phyloP scores from a whole-genome alignment of 1,140 invertebrate species.

The Leptopilina boulardi region DNA sequence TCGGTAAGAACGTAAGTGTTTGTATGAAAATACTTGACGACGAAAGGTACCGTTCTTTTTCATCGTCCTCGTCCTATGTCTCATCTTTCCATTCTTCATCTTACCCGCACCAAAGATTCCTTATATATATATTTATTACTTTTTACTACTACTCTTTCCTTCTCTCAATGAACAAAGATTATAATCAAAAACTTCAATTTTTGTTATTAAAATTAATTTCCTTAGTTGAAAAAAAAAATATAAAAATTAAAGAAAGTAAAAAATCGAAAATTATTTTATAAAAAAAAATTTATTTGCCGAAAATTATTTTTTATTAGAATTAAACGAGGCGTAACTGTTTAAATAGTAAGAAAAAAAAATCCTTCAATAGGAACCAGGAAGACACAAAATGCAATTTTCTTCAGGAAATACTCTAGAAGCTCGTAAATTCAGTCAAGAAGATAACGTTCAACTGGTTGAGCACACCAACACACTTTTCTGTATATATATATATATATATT shows the following conservation, averaged over 20 bases:
- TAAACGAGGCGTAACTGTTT: too few relatives aligned
- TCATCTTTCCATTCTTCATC: conserved; percentile 44
- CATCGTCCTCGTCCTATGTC: conserved; percentile 33
- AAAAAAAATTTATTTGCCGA: too few relatives aligned
- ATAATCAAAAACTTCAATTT: too few relatives aligned
- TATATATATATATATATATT: too few relatives aligned
- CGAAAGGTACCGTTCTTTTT: conserved; percentile 53
- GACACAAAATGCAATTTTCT: conserved; percentile 24
- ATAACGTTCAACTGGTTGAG: conserved; percentile 17
- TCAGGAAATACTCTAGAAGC: conserved; percentile 16
- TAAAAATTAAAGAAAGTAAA: too few relatives aligned
- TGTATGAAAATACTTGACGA: conserved; percentile 42
- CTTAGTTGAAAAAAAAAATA: too few relatives aligned
- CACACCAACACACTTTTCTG: conserved; percentile 25
- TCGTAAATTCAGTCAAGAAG: conserved; percentile 20
- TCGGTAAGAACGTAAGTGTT: conserved; percentile 11
- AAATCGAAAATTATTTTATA: too few relatives aligned
- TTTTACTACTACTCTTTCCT: not conserved
- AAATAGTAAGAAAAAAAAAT: not conserved
- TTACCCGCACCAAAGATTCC: conserved; percentile 35
- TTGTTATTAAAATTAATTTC: too few relatives aligned
- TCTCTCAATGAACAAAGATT: not conserved
- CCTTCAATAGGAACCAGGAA: conserved; percentile 1
- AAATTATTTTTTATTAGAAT: too few relatives aligned
- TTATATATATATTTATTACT: not conserved